A percentile compares a stretch with the other conserved stretches of the same genome.
These are phyloP conservation scores for Platerodrilus igneus DNA, from an alignment of 2,888 invertebrate genomes.

Conservation along the genomic window DNA sequence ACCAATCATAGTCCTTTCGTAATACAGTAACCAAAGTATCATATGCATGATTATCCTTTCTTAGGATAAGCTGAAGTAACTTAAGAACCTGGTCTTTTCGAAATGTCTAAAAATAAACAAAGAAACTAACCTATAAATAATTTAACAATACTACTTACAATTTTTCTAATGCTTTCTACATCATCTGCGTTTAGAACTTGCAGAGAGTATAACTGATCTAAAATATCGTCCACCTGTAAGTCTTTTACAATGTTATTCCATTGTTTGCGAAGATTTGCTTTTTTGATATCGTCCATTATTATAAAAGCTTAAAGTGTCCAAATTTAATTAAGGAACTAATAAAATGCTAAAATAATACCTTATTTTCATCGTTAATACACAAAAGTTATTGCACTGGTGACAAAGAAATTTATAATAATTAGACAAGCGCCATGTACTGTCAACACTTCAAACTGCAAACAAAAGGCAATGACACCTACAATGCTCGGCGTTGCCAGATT, in stretches of 20 bases:
- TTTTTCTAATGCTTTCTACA: slow-evolving; percentile 24
- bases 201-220: slow-evolving; percentile 25
- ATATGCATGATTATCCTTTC: slow-evolving; percentile 50
- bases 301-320: slow-evolving; percentile 13
- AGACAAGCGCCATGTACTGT: too few species aligned
- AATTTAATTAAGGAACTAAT: not conserved
- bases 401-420: too few species aligned
- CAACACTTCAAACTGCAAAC: too few species aligned
- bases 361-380: slow-evolving; percentile 17
- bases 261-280: slow-evolving; percentile 17
- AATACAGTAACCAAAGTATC: slow-evolving; percentile 54
- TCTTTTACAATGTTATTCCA: slow-evolving; percentile 26
- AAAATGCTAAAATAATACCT: slow-evolving; percentile 5
- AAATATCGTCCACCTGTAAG: slow-evolving; percentile 23
- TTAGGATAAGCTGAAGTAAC: slow-evolving; percentile 47
- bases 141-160: slow-evolving; percentile 24
- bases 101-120: slow-evolving; percentile 42
- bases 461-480: too few species aligned
- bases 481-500: too few species aligned
- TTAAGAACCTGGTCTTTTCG: slow-evolving; percentile 46
- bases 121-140: too few species aligned
- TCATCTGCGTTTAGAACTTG: slow-evolving; percentile 29
- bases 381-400: too few species aligned
- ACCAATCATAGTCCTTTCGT: slow-evolving; percentile 55
- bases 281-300: slow-evolving; percentile 22